Evolutionary conservation across 2,888 invertebrate genomes (phyloP).

Genomic region (Eupithecia dodoneata): DNA sequence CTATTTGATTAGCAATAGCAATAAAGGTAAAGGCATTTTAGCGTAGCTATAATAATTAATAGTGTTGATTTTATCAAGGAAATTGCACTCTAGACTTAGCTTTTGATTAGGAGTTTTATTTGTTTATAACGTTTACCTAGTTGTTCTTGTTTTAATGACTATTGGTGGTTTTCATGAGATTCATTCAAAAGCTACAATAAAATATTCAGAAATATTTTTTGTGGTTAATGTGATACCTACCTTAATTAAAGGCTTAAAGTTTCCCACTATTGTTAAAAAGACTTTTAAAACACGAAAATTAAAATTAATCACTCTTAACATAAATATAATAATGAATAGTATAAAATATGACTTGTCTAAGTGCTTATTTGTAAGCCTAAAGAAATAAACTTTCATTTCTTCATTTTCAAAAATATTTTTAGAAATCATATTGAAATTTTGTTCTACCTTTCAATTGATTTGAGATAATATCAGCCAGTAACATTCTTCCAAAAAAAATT

Average conservation of each 20-base stretch:
- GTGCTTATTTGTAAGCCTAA: no score
- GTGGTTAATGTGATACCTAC: no score
- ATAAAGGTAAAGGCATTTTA: slow-evolving; percentile 15
- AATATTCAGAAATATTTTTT: no score
- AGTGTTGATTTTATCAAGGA: slow-evolving; percentile 44
- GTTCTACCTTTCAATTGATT: no score
- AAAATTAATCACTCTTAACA: neutral
- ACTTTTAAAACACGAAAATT: neutral
- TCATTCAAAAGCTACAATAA: neutral
- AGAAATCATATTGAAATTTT: neutral
- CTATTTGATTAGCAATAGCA: neutral
- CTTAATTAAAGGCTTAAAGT: no score
- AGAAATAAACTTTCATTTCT: no score
- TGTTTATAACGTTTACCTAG: neutral
- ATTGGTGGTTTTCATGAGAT: neutral
- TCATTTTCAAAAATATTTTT: neutral
- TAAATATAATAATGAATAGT: no score
- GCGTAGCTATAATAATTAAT: slow-evolving; percentile 27
- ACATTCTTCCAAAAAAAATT: neutral
- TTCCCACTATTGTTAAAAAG: neutral
- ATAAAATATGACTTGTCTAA: no score
- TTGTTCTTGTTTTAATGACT: neutral
- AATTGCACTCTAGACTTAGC: slow-evolving; percentile 30
- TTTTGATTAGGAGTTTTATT: slow-evolving; percentile 9
- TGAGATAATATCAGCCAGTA: neutral